A percentile compares a stretch with the other conserved stretches of the same genome.
These are phyloP conservation scores for Copsychus sechellarum DNA, from an alignment of 2,113 vertebrate genomes.

Conservation along the genomic window DNA sequence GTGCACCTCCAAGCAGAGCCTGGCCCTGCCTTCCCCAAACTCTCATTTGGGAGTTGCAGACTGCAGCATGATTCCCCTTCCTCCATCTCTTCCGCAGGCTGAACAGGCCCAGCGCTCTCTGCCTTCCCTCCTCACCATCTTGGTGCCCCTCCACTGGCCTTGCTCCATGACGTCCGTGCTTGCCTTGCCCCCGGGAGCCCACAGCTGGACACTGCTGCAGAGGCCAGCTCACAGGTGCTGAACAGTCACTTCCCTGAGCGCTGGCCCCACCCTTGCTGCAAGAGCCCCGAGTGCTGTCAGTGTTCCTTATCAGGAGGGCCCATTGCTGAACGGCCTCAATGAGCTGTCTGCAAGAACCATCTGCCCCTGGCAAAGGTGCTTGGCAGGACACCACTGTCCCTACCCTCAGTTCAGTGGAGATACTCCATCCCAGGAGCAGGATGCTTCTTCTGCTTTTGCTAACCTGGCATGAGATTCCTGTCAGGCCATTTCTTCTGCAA, in stretches of 20 bases:
- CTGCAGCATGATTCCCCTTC: not conserved
- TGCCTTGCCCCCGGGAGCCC: not conserved
- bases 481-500: not conserved
- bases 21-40: not conserved
- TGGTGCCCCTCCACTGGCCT: not conserved
- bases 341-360: rapidly evolving
- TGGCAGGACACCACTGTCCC: not conserved
- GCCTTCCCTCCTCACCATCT: not conserved
- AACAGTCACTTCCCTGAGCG: not conserved
- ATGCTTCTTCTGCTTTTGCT: not conserved
- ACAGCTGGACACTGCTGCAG: not conserved
- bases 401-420: not conserved
- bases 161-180: rapidly evolving
- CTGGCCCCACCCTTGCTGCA: not conserved
- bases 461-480: not conserved
- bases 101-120: not conserved
- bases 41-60: not conserved
- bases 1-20: not conserved
- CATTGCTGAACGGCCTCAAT: rapidly evolving
- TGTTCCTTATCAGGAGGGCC: not conserved
- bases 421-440: not conserved
- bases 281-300: not conserved
- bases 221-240: not conserved
- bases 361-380: not conserved
- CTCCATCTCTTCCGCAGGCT: rapidly evolving